Base-by-base conservation (phyloP, 2,888 invertebrate species). In the Dysmachus trigonus region DNA sequence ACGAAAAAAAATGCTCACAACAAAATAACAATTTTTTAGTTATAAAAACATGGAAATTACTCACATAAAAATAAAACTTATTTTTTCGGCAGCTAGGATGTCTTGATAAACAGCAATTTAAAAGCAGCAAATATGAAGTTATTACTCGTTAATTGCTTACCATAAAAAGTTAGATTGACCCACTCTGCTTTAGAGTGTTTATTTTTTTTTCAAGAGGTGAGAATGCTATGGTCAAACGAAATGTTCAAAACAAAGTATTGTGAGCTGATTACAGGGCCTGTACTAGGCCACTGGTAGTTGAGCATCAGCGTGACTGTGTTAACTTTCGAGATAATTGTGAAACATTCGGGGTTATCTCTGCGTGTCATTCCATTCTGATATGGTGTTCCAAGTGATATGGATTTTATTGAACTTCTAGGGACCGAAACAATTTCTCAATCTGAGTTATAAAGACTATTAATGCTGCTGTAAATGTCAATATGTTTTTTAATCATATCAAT, bases 321-420 rank as follows among this genome's bases (percentile, higher is more conserved):
- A 62, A 62, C 18, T 18, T 62, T 62, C 2, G 18, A 62, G 62
- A 62, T 62, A 62, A 62, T 62, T 62, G 62, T 62, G 27, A 62
- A 62, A 62, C 27, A 62, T 27, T 33, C 27, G 47, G 35, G 77
- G 77, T 77, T 77, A 77, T 77, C 77, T 41, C 22, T 18, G 38
- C 8, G 27, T 51, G 77, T 77, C 77, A 77, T 77, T 41, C 47
- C 47, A 31, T 77, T 41, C 13, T 30, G 77, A 77, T 77, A 77
- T 77, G 77, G 30, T 38, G 27, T 15, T 27, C 27, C 1, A 30
- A 31, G 51, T 15, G 77, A 77, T 47, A 77, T 13, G 35, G 8
- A 27, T 47, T 62, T 62, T 22, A 62, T 62, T 62, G 62, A 62
- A 62, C 62, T 62, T 62, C 62, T 1, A 22, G 62, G 62, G 27